phyloP scores from a whole-genome alignment of 2,888 invertebrate genomes.

The Silvanus unidentatus region DNA sequence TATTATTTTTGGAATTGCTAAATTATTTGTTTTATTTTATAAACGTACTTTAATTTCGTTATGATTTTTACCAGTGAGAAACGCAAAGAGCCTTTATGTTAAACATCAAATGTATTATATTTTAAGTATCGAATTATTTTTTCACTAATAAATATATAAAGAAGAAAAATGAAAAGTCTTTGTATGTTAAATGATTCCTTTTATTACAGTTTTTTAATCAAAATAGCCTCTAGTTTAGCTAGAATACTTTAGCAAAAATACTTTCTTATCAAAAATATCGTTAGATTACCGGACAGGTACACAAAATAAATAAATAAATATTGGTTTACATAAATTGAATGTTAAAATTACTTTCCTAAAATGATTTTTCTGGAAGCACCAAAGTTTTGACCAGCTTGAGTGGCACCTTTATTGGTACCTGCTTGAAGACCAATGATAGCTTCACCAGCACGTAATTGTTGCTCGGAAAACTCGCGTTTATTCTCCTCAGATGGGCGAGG shows the following conservation, averaged over 20 bases:
- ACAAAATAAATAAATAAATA: neutral
- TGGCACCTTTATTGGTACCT: conserved; percentile 78
- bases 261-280: conserved; percentile 1
- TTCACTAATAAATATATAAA: no score
- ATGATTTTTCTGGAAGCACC: conserved; percentile 80
- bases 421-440: conserved; percentile 80
- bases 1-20: no score
- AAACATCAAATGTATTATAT: no score
- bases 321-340: neutral
- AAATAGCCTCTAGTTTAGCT: neutral
- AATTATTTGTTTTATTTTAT: neutral
- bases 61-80: neutral
- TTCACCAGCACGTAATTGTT: conserved; percentile 76
- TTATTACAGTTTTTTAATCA: neutral
- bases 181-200: no score
- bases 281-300: neutral
- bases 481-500: conserved; percentile 84
- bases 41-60: neutral
- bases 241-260: conserved; percentile 3
- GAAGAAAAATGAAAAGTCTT: no score
- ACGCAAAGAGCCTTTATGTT: no score
- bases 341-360: conserved; percentile 58
- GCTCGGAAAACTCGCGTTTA: conserved; percentile 72
- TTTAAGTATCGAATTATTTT: no score
- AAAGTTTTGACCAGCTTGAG: conserved; percentile 80